Evolutionary conservation across 2,113 vertebrate genomes (phyloP).

Genomic region (Anarhynchus alexandrinus): DNA sequence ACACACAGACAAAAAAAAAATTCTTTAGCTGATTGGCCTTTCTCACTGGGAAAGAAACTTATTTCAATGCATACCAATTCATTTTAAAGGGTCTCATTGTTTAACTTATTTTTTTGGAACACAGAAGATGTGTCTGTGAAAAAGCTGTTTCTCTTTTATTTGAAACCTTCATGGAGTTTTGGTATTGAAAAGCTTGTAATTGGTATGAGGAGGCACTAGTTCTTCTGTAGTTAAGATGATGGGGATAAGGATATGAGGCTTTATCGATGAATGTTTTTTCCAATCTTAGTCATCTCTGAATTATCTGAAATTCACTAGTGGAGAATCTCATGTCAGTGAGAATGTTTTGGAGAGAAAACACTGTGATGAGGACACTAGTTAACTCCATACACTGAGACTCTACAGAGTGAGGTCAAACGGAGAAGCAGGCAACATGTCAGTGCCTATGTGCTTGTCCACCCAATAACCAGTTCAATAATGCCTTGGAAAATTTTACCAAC

Average conservation of each 20-base stretch:
- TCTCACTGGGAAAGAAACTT: neutral
- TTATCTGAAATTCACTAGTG: neutral
- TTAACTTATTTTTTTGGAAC: neutral
- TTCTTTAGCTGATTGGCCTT: neutral
- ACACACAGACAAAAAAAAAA: neutral
- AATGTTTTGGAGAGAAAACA: neutral
- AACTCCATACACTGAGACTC: neutral
- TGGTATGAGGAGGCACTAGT: neutral
- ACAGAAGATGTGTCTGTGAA: neutral
- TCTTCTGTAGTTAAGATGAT: neutral
- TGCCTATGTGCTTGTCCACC: neutral
- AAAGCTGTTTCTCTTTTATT: constrained; percentile 13
- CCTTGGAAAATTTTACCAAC: neutral
- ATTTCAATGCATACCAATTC: neutral
- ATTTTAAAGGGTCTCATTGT: constrained; percentile 9
- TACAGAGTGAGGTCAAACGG: neutral
- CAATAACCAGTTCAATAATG: neutral
- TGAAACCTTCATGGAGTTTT: constrained; percentile 35
- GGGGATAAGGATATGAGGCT: neutral
- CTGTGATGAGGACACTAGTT: neutral
- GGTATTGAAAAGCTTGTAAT: neutral
- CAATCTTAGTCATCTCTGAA: neutral
- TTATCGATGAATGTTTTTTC: neutral
- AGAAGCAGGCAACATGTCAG: neutral
- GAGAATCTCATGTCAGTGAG: neutral